Evolutionary conservation across 2,888 invertebrate species (phyloP).

Genomic region (Drosophila birchii): DNA sequence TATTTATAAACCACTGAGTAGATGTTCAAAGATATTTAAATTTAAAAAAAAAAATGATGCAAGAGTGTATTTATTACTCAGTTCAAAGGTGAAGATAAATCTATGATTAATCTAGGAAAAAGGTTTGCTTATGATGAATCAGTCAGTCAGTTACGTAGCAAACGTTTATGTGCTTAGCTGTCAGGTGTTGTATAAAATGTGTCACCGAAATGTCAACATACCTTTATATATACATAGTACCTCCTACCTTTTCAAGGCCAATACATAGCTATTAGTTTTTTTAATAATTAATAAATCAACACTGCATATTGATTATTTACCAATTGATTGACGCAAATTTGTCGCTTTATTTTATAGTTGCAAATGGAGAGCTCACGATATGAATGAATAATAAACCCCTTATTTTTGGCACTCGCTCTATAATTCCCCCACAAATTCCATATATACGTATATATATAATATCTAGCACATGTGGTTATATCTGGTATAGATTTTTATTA

Average conservation of each 20-base stretch:
- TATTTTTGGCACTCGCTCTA: constrained; percentile 29
- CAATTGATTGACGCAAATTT: constrained; percentile 2
- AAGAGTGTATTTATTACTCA: not conserved
- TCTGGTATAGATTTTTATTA: constrained; percentile 52
- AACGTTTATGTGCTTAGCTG: not conserved
- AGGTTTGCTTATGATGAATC: constrained; percentile 3
- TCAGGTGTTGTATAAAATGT: constrained; percentile 1
- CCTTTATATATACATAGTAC: not conserved
- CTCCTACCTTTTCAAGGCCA: constrained; percentile 3
- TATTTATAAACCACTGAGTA: no score
- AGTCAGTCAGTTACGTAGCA: constrained; percentile 5
- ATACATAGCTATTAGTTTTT: not conserved
- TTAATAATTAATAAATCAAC: constrained; percentile 2
- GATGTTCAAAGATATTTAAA: constrained; percentile 4
- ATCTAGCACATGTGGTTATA: constrained; percentile 33
- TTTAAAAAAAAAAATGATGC: not conserved
- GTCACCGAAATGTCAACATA: constrained; percentile 8
- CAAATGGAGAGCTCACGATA: constrained; percentile 59
- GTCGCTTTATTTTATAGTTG: constrained; percentile 17
- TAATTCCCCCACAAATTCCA: constrained; percentile 34
- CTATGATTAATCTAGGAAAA: constrained; percentile 1
- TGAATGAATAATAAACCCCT: constrained; percentile 10
- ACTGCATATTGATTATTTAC: constrained; percentile 9
- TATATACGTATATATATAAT: constrained; percentile 18
- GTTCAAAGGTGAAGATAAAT: not conserved